Percentiles rank a stretch among this genome's conserved stretches.
Evolutionary conservation across 2,113 vertebrate species (phyloP).

Genomic region (Pachypanchax playfairii): DNA sequence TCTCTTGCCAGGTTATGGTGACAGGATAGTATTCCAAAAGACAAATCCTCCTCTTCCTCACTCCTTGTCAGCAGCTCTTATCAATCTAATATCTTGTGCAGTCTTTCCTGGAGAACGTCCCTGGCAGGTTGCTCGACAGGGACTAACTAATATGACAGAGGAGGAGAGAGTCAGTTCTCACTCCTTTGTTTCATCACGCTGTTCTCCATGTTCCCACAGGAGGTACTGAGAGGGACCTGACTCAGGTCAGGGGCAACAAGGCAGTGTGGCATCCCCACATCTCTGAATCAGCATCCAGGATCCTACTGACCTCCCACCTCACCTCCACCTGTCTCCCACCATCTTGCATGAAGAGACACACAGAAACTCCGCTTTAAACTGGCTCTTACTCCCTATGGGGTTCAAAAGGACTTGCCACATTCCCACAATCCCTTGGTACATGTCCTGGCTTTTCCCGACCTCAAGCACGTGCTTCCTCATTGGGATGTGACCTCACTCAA

Average conservation of each 20-base stretch:
- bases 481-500: constrained; percentile 76
- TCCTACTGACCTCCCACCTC: constrained; percentile 42
- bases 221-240: constrained; percentile 61
- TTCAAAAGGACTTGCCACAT: constrained; percentile 36
- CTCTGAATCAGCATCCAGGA: constrained; percentile 34
- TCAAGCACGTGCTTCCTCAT: constrained; percentile 66
- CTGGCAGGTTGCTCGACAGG: constrained; percentile 72
- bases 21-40: constrained; percentile 45
- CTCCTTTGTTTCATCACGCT: constrained; percentile 69
- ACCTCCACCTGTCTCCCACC: constrained; percentile 28
- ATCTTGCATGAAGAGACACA: constrained; percentile 7
- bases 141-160: constrained; percentile 70
- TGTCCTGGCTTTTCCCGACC: constrained; percentile 78
- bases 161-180: constrained; percentile 73
- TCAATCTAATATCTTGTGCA: constrained; percentile 56
- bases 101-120: constrained; percentile 61
- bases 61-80: constrained; percentile 33
- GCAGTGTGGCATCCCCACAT: constrained; percentile 45
- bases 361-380: constrained; percentile 22
- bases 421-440: constrained; percentile 70
- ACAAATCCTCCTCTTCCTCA: constrained; percentile 31
- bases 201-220: constrained; percentile 60
- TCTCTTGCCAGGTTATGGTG: constrained; percentile 46
- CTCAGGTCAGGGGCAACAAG: constrained; percentile 59
- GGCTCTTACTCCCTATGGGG: constrained; percentile 29